A percentile compares a stretch with the other conserved stretches of the same genome.
phyloP scores from a whole-genome alignment of 2,113 vertebrate genomes.

The Heterocephalus glaber region DNA sequence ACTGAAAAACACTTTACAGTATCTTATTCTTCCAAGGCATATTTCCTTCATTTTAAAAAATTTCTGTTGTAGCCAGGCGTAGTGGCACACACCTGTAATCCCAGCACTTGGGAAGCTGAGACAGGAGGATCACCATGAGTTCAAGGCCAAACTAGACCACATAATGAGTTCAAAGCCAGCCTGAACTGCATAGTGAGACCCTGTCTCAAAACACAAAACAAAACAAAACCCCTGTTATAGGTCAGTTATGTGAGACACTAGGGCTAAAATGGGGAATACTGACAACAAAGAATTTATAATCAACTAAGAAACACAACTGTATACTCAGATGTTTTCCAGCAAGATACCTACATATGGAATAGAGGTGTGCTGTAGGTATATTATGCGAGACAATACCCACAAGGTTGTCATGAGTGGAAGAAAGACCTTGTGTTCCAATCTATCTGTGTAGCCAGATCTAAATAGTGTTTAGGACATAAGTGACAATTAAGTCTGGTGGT shows the following conservation, averaged over 20 bases:
- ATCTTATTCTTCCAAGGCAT: not conserved
- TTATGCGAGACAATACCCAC: not conserved
- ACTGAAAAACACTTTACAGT: slow-evolving; percentile 1
- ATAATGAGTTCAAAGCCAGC: no score
- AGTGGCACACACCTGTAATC: no score
- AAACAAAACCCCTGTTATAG: not conserved
- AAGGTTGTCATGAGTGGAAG: not conserved
- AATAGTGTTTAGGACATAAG: not conserved
- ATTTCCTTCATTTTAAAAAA: slow-evolving; percentile 1
- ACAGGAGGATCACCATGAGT: no score
- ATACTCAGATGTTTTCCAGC: not conserved
- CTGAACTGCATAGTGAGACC: no score
- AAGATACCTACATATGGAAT: not conserved
- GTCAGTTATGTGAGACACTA: not conserved
- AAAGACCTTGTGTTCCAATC: not conserved
- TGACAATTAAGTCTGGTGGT: not conserved
- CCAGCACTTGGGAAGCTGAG: no score
- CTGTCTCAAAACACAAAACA: no score
- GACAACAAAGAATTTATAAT: slow-evolving; percentile 21
- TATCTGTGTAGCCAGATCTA: not conserved
- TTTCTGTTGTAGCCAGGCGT: not conserved
- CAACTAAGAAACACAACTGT: not conserved
- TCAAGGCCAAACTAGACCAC: no score
- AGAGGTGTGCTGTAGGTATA: not conserved
- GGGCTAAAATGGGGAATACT: not conserved